These are phyloP conservation scores for Caenorhabditis sp. DNA, from an alignment of 2,888 invertebrate species.

Conservation along the genomic window DNA sequence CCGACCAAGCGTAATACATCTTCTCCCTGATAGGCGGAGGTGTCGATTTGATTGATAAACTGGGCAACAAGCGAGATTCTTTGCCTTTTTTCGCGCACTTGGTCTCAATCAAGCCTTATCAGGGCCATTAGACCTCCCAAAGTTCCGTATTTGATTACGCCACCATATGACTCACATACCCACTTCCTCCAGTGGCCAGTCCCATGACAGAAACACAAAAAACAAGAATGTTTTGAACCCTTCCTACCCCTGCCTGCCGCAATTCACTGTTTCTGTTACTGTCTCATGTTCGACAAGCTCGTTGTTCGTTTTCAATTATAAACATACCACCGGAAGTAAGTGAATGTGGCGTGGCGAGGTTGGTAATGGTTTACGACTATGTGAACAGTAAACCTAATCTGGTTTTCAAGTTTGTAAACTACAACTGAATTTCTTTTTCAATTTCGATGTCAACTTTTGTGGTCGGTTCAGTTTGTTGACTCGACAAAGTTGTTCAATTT, in stretches of 20 bases:
- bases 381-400: conserved; percentile 19
- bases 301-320: background rate
- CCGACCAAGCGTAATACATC: conserved; percentile 62
- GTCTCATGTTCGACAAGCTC: too few species aligned
- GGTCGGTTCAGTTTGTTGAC: too few species aligned
- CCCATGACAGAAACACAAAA: conserved; percentile 1
- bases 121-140: conserved; percentile 33
- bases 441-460: background rate
- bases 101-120: conserved; percentile 16
- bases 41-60: conserved; percentile 66
- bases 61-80: conserved; percentile 51
- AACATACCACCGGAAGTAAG: conserved; percentile 20
- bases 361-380: background rate
- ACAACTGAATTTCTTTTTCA: background rate
- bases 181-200: background rate
- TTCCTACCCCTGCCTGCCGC: background rate
- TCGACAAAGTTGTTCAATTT: too few species aligned
- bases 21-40: conserved; percentile 61
- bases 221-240: background rate
- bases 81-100: conserved; percentile 17
- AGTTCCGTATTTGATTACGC: conserved; percentile 52
- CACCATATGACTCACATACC: conserved; percentile 41
- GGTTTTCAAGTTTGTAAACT: conserved; percentile 1
- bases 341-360: background rate
- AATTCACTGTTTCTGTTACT: background rate